Conservation (phyloP, 1,140 invertebrate genomes). For the Papilio machaon region DNA sequence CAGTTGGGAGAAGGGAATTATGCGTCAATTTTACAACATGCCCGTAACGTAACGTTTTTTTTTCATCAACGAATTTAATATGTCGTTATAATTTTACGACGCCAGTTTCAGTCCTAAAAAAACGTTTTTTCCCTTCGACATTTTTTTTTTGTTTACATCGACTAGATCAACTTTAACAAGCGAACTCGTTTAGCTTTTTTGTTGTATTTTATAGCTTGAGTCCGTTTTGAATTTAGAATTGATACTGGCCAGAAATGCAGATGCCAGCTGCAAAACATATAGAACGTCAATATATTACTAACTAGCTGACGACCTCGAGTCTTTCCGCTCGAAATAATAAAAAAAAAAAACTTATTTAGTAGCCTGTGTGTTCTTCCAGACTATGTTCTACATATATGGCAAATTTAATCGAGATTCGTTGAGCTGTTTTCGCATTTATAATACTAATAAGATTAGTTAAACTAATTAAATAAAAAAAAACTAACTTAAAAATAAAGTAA, state of each 20-base stretch:
- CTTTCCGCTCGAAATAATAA: too few species aligned
- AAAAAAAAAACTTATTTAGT: too few species aligned
- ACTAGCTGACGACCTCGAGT: too few species aligned
- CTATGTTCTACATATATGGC: too few species aligned
- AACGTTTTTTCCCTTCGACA: constrained; percentile 5
- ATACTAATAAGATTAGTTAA: too few species aligned
- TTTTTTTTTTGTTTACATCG: constrained; percentile 25
- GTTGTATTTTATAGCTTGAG: constrained; percentile 4
- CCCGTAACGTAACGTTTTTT: constrained; percentile 29
- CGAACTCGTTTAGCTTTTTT: constrained; percentile 24
- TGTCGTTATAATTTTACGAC: constrained; percentile 38
- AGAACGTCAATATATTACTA: not conserved
- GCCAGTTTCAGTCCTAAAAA: constrained; percentile 28
- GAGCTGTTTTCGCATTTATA: too few species aligned
- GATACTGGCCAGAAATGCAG: not conserved
- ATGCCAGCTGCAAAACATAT: not conserved
- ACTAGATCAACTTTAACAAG: constrained; percentile 29
- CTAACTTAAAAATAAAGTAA: too few species aligned
- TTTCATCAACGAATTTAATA: constrained; percentile 39
- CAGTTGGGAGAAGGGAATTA: constrained; percentile 12
- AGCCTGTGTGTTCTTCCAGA: too few species aligned
- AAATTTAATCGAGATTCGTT: too few species aligned
- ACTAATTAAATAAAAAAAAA: too few species aligned
- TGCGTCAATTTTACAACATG: constrained; percentile 37
- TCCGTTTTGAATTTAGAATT: constrained; percentile 25